These are phyloP conservation scores for Nomada ruficornis DNA, from an alignment of 2,888 invertebrate genomes.

Conservation along the genomic window DNA sequence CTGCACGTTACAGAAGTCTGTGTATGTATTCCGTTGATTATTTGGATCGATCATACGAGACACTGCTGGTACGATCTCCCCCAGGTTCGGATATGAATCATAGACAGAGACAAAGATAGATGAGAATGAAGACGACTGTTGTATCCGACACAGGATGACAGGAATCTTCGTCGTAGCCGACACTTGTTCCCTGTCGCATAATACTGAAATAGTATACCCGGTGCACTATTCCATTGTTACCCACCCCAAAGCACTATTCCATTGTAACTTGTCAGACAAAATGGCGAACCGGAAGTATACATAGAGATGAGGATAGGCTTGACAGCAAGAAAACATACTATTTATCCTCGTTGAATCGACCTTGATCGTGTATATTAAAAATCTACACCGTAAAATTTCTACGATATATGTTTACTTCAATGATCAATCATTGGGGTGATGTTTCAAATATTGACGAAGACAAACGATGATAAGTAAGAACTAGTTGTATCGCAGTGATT, in stretches of 20 bases:
- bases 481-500: no score
- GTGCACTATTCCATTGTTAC: conserved; percentile 29
- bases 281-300: conserved; percentile 2
- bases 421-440: no score
- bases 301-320: conserved; percentile 14
- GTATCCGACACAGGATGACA: conserved; percentile 35
- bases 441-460: background rate
- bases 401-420: no score
- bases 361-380: conserved; percentile 4
- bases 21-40: background rate
- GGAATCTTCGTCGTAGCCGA: conserved; percentile 30
- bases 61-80: background rate
- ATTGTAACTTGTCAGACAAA: conserved; percentile 39
- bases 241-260: conserved; percentile 25
- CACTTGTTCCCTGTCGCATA: conserved; percentile 28
- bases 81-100: conserved; percentile 11
- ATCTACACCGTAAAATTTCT: background rate
- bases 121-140: conserved; percentile 33
- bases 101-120: conserved; percentile 17
- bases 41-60: background rate
- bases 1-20: no score
- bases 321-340: background rate
- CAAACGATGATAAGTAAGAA: background rate
- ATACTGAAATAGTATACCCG: conserved; percentile 43
- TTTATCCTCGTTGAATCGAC: conserved; percentile 3